A percentile compares a stretch with the other conserved stretches of the same genome.
Conservation (phyloP, 1,140 invertebrate genomes). For the Heterodera carotae region DNA sequence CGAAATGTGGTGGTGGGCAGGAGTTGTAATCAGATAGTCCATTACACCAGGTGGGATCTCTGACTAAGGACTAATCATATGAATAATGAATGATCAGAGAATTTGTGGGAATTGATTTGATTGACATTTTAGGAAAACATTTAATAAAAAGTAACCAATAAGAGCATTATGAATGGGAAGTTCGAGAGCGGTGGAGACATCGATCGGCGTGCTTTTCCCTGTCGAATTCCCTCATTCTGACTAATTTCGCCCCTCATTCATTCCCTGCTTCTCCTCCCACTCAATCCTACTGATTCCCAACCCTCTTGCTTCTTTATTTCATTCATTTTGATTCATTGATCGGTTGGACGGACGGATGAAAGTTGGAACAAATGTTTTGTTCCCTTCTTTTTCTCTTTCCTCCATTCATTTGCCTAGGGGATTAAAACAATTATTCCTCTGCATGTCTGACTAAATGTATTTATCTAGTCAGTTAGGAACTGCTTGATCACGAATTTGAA, state of each 20-base stretch:
- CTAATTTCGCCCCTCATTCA: background rate
- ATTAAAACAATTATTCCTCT: background rate
- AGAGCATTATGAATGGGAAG: background rate
- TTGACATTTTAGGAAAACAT: no score
- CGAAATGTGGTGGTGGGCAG: slow-evolving; percentile 40
- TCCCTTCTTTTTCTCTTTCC: background rate
- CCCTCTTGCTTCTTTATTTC: background rate
- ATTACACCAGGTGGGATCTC: background rate
- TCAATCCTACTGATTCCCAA: background rate
- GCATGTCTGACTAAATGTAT: no score
- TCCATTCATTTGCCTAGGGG: background rate
- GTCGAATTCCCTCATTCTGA: background rate
- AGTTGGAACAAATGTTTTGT: background rate
- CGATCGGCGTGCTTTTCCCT: background rate
- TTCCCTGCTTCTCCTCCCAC: background rate
- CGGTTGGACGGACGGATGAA: background rate
- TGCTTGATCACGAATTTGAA: no score
- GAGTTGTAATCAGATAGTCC: slow-evolving; percentile 29
- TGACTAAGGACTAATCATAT: background rate
- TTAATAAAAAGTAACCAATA: background rate
- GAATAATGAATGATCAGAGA: background rate
- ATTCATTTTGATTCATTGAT: slow-evolving; percentile 4
- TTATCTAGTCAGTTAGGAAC: no score
- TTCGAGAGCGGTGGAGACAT: background rate
- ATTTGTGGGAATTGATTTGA: no score